Conservation (phyloP, 2,888 invertebrate species). For the Clepsis dumicolana region DNA sequence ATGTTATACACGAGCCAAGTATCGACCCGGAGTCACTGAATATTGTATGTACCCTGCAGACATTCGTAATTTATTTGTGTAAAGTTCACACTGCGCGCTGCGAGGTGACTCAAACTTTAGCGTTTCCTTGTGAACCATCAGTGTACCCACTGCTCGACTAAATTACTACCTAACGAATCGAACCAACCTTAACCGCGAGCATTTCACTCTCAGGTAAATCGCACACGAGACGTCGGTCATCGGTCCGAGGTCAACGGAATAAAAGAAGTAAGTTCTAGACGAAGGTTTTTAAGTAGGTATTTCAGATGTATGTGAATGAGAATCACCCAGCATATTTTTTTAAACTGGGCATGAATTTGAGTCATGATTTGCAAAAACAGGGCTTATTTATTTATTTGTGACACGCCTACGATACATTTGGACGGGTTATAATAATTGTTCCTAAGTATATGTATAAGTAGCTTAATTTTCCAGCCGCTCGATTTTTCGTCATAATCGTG, state of each 20-base stretch:
- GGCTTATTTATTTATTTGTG: too few relatives aligned
- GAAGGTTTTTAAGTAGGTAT: constrained; percentile 32
- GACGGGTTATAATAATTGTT: background rate
- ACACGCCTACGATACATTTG: background rate
- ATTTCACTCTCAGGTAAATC: constrained; percentile 79
- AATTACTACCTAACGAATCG: constrained; percentile 9
- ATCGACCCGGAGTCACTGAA: background rate
- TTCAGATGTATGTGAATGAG: constrained; percentile 34
- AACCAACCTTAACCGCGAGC: constrained; percentile 37
- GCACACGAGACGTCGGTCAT: constrained; percentile 87
- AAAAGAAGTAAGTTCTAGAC: constrained; percentile 74
- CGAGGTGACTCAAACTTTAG: background rate
- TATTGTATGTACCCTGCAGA: background rate
- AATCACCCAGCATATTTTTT: constrained; percentile 1
- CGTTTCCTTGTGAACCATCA: background rate
- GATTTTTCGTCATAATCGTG: background rate
- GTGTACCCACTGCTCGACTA: background rate
- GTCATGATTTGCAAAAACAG: background rate
- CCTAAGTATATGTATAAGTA: too few relatives aligned
- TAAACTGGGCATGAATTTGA: background rate
- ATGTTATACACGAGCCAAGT: background rate
- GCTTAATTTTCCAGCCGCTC: too few relatives aligned
- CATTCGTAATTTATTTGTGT: background rate
- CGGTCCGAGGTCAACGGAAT: constrained; percentile 83
- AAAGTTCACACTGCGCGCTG: background rate